Evolutionary conservation across 2,888 invertebrate genomes (phyloP), one percentile per base, ranked within the genome.

Genomic region (Lochmaea crataegi): DNA sequence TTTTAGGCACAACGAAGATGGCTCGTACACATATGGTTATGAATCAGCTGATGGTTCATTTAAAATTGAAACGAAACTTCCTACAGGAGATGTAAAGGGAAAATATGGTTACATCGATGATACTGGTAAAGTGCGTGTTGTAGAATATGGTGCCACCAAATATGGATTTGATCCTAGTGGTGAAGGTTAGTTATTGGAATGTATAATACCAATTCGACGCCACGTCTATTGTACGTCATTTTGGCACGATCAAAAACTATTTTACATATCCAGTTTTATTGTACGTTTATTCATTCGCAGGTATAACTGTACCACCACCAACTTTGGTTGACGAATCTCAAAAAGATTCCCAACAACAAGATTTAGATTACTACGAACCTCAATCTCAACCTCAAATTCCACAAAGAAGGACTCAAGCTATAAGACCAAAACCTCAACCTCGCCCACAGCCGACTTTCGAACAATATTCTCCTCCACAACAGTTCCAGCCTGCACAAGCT

Each of bases 81-180:
- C 92, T 0, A 90, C 90, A 7, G 96, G 96, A 0, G 95, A 95
- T 81, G 96, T 96, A 11, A 94, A 94, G 87, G 96, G 96, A 79
- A 96, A 96, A 85, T 96, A 96, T 84, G 96, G 96, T 2, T 96
- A 95, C 88, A 93, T 93, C 71, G 96, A 96, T 83, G 95, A 94
- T 82, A 89, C 91, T 69, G 92, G 96, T 82, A 91, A 94, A 89
- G 91, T 93, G 1, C 92, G 95, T 53, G 94, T 95, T 1, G 92
- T 80, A 12, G 96, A 96, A 84, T 96, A 96, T 84, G 96, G 96
- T 7, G 96, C 96, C 51, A 94, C 95, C 86, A 94, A 94, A 85
- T 94, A 92, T 83, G 96, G 96, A 0, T 96, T 96, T 90, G 94
- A 94, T 85, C 96, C 96, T 0, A 90, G 93, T 2, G 95, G 95